Percentiles rank a stretch among this genome's conserved stretches.
phyloP scores from a whole-genome alignment of 2,888 invertebrate species.

The Hyppa rectilinea region DNA sequence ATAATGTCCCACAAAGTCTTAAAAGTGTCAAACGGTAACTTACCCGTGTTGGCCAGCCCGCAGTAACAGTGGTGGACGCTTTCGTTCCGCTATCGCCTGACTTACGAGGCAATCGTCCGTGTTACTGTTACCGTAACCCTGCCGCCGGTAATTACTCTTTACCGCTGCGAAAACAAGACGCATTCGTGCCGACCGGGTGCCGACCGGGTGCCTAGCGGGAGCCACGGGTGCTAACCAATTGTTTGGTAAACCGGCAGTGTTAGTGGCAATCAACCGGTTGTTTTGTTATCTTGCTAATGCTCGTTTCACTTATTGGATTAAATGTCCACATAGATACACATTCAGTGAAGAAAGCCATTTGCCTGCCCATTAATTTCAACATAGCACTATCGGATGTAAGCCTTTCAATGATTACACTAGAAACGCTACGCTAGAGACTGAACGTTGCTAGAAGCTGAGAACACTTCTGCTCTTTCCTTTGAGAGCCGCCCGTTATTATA shows the following conservation, averaged over 20 bases:
- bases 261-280: conserved; percentile 20
- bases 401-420: background rate
- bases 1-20: background rate
- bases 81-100: conserved; percentile 49
- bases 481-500: background rate
- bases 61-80: conserved; percentile 12
- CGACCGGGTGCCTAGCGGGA: conserved; percentile 3
- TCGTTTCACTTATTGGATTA: background rate
- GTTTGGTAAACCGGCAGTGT: conserved; percentile 39
- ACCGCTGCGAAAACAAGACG: conserved; percentile 43
- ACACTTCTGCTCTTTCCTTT: background rate
- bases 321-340: background rate
- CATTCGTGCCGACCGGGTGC: conserved; percentile 6
- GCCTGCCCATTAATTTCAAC: background rate
- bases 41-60: background rate
- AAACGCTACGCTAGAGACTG: background rate
- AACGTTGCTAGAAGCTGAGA: background rate
- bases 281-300: conserved; percentile 13
- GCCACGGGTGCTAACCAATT: conserved; percentile 17
- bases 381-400: background rate
- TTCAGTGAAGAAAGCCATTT: background rate
- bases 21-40: background rate
- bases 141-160: conserved; percentile 53
- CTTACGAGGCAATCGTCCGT: conserved; percentile 60
- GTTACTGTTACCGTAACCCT: conserved; percentile 34